Evolutionary conservation across 2,888 invertebrate species (phyloP), one percentile per base, ranked within the genome.

Genomic region (Drosophila antonietae): DNA sequence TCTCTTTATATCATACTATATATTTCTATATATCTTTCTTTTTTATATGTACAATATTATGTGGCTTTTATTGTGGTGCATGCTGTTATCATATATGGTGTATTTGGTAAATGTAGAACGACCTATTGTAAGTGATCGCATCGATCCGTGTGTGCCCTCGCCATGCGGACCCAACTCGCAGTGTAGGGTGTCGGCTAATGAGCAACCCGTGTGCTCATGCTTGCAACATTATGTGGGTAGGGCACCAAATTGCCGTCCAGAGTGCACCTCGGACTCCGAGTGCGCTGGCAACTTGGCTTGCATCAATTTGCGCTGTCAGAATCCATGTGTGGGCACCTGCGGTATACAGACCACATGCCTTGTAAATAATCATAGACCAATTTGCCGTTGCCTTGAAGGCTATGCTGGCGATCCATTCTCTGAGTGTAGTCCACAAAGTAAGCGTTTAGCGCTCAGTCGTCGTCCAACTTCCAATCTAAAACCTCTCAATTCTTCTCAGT

Each of bases 341-440:
- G 97, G 97, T 28, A 93, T 94, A 52, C 95, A 96, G 86, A 95
- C 97, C 8, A 94, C 94, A 83, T 98, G 97, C 91, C 94, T 94
- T 83, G 97, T 97, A 75, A 95, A 96, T 80, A 96, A 96, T 91
- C 97, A 98, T 92, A 95, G 96, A 90, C 97, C 97, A 15, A 94
- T 96, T 76, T 98, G 98, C 91, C 95, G 95, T 78, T 98, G 98
- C 91, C 94, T 95, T 83, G 94, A 95, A 66, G 96, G 96, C 80
- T 97, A 95, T 92, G 95, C 95, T 9, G 97, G 97, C 49, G 96
- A 97, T 94, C 97, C 97, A 75, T 97, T 97, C 93, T 95, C 95
- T 81, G 96, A 96, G 87, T 97, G 95, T 91, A 93, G 94, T 90
- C 93, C 93, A 79, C 93, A 93, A 93, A 93, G 94, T 94, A 94